A percentile compares a stretch with the other conserved stretches of the same genome.
Conservation (phyloP, 2,888 invertebrate species). For the Dioctria rufipes region DNA sequence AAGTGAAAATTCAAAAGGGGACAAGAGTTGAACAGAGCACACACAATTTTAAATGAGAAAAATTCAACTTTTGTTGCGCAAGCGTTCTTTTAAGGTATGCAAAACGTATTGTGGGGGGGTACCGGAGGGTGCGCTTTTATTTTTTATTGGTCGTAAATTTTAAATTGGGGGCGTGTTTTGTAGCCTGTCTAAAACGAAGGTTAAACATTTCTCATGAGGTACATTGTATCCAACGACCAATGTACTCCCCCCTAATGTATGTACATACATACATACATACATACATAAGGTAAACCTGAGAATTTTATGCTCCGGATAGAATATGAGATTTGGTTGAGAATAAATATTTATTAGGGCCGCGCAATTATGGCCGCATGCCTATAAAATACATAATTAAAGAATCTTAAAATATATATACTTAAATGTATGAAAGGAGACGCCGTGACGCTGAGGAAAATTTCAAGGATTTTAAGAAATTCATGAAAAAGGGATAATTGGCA, state of each 20-base stretch:
- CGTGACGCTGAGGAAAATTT: too few relatives aligned
- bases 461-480: too few relatives aligned
- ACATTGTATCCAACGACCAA: conserved; percentile 39
- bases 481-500: too few relatives aligned
- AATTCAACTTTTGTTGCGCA: conserved; percentile 55
- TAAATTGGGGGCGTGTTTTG: conserved; percentile 67
- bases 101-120: conserved; percentile 59
- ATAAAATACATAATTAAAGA: conserved; percentile 35
- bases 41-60: conserved; percentile 47
- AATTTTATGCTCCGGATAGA: conserved; percentile 10
- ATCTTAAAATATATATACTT: not conserved
- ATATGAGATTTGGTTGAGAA: conserved; percentile 8
- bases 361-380: conserved; percentile 5
- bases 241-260: not conserved
- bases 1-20: conserved; percentile 38
- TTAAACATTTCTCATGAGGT: conserved; percentile 42
- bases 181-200: conserved; percentile 51
- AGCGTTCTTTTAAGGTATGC: conserved; percentile 60
- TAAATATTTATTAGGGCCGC: conserved; percentile 32
- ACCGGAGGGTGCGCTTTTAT: conserved; percentile 61
- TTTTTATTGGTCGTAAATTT: conserved; percentile 68
- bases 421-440: too few relatives aligned
- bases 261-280: not conserved
- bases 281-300: conserved; percentile 23
- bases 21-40: conserved; percentile 27